These are phyloP conservation scores for Melopsittacus undulatus DNA, from an alignment of 2,797 vertebrate genomes.

Conservation along the genomic window DNA sequence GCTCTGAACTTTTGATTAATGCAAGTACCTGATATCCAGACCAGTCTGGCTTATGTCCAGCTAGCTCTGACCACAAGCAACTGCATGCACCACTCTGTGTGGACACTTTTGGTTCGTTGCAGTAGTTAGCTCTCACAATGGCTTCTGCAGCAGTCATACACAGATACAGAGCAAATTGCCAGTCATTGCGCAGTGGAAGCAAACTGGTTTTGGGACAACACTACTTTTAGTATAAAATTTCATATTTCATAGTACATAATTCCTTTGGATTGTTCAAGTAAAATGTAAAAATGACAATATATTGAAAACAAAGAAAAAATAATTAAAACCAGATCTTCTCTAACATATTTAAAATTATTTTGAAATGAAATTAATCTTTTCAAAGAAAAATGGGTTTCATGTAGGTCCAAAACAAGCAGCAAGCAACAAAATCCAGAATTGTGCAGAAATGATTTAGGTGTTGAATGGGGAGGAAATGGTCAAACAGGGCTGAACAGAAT, in stretches of 20 bases:
- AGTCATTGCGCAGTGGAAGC: neutral
- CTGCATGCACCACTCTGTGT: neutral
- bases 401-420: neutral
- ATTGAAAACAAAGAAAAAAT: neutral
- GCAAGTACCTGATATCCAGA: neutral
- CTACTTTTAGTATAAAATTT: neutral
- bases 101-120: neutral
- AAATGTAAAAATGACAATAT: neutral
- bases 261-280: neutral
- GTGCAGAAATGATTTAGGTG: neutral
- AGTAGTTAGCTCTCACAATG: neutral
- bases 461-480: neutral
- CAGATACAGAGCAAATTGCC: neutral
- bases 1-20: neutral
- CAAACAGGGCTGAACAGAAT: neutral
- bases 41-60: neutral
- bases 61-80: neutral
- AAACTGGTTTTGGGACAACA: neutral
- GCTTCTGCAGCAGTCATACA: neutral
- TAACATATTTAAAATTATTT: neutral
- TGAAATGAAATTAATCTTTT: neutral
- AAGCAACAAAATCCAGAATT: neutral
- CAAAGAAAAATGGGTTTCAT: neutral
- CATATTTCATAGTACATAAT: neutral
- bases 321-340: neutral